Conservation (phyloP, 1,140 invertebrate genomes). For the Polypedilum pembai region DNA sequence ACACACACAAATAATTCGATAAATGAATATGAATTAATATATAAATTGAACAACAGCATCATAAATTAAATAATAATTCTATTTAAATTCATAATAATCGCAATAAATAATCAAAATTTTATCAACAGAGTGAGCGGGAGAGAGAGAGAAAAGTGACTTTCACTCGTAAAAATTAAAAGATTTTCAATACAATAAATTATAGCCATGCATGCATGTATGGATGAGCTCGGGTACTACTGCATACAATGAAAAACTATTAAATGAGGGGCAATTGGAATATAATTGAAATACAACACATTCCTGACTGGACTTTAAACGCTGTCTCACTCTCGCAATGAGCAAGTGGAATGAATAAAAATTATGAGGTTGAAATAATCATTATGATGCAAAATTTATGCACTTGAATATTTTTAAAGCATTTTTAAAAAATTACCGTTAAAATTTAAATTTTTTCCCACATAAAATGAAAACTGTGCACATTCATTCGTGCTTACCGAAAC, state of each 20-base stretch:
- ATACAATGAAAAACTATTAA: too few species aligned
- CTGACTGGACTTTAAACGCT: too few species aligned
- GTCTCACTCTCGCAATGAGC: too few species aligned
- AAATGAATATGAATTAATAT: slow-evolving; percentile 11
- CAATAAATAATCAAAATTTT: slow-evolving; percentile 8
- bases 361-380: slow-evolving; percentile 18
- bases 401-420: neutral
- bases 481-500: neutral
- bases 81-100: slow-evolving; percentile 19
- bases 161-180: neutral
- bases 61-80: slow-evolving; percentile 20
- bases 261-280: too few species aligned
- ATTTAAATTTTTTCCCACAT: too few species aligned
- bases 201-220: too few species aligned
- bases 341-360: neutral
- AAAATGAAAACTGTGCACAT: too few species aligned
- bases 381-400: neutral
- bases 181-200: slow-evolving; percentile 8
- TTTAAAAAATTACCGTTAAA: too few species aligned
- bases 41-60: neutral
- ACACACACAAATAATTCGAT: neutral
- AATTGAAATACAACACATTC: too few species aligned
- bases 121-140: too few species aligned
- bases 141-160: too few species aligned
- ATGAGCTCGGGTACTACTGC: too few species aligned